A percentile compares a stretch with the other conserved stretches of the same genome.
Conservation (phyloP, 2,888 invertebrate genomes). For the Drosophila mayaguana region DNA sequence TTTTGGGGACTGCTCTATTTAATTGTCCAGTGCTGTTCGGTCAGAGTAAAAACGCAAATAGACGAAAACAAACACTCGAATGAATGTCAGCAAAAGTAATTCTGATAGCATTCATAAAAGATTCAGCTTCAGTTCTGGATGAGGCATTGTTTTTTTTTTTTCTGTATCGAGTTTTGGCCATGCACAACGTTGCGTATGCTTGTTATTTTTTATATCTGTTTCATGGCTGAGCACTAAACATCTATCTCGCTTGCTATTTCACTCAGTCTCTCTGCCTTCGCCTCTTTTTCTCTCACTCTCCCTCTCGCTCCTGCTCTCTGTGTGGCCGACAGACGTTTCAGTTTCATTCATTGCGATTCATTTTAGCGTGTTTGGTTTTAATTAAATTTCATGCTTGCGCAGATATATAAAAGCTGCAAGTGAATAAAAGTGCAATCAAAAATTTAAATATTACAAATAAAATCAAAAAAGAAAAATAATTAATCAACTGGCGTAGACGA, state of each 20-base stretch:
- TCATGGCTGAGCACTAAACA: slow-evolving; percentile 3
- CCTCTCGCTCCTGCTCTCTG: neutral
- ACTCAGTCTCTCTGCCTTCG: neutral
- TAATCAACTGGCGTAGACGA: slow-evolving; percentile 42
- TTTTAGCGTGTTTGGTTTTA: slow-evolving; percentile 48
- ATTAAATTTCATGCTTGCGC: slow-evolving; percentile 50
- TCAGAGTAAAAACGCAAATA: neutral
- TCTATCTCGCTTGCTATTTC: neutral
- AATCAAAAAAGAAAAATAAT: slow-evolving; percentile 11
- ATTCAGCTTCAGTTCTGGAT: slow-evolving; percentile 16
- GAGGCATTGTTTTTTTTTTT: slow-evolving; percentile 20
- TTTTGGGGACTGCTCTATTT: neutral
- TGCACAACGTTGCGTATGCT: slow-evolving; percentile 49
- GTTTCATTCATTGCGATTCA: slow-evolving; percentile 29
- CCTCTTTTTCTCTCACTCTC: neutral
- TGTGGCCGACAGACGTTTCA: slow-evolving; percentile 5
- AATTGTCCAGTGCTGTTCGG: slow-evolving; percentile 13
- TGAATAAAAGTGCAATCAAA: slow-evolving; percentile 47
- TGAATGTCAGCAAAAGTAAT: slow-evolving; percentile 26
- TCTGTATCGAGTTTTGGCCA: slow-evolving; percentile 7
- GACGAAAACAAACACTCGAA: neutral
- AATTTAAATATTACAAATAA: slow-evolving; percentile 22
- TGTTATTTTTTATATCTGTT: slow-evolving; percentile 32
- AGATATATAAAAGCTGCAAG: slow-evolving; percentile 44
- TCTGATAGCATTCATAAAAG: slow-evolving; percentile 42